Conservation (phyloP, 2,888 invertebrate genomes). For the Pemphredon lugubris region DNA sequence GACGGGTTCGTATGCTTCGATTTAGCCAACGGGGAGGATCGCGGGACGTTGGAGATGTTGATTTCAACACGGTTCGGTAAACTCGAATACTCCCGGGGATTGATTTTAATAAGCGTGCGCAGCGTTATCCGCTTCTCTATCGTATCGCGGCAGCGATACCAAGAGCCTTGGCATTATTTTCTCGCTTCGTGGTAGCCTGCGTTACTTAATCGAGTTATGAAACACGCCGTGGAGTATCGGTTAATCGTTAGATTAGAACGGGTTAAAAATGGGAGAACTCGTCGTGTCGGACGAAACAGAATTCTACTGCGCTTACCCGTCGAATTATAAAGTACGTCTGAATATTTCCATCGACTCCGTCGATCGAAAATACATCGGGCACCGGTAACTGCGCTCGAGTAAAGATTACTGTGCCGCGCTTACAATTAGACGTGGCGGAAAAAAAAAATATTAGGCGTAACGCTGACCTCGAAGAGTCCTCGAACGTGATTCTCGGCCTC, state of each 20-base stretch:
- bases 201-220: constrained; percentile 67
- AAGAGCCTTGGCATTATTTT: constrained; percentile 74
- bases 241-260: constrained; percentile 36
- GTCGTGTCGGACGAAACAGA: too few relatives aligned
- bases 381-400: too few relatives aligned
- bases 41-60: background rate
- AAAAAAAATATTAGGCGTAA: background rate
- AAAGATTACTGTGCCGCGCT: too few relatives aligned
- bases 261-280: too few relatives aligned
- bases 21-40: background rate
- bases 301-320: too few relatives aligned
- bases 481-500: constrained; percentile 13
- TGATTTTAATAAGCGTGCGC: constrained; percentile 46
- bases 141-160: constrained; percentile 46
- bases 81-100: too few relatives aligned
- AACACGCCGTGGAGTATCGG: constrained; percentile 55
- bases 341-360: too few relatives aligned
- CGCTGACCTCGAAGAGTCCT: background rate
- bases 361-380: constrained; percentile 1
- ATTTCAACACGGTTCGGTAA: too few relatives aligned
- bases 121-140: constrained; percentile 61
- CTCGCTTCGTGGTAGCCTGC: constrained; percentile 57
- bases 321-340: too few relatives aligned
- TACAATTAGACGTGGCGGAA: too few relatives aligned
- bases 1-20: background rate